A percentile compares a stretch with the other conserved stretches of the same genome.
phyloP scores from a whole-genome alignment of 2,888 invertebrate species.

The Sceliomorpha sp. region DNA sequence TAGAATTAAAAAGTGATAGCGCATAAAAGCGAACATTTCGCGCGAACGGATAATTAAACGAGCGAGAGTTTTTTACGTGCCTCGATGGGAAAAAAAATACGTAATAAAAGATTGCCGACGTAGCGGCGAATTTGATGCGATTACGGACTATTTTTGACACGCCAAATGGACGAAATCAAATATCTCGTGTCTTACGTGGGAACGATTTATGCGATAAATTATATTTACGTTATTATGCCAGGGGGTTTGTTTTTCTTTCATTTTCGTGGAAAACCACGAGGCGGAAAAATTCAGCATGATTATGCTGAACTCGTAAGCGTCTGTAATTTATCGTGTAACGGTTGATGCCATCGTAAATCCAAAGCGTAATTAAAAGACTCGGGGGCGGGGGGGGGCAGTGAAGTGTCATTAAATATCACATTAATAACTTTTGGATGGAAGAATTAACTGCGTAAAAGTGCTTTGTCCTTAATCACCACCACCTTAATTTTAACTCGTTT shows the following conservation, averaged over 20 bases:
- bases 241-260: too few relatives aligned
- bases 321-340: constrained; percentile 34
- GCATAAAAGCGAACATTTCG: constrained; percentile 60
- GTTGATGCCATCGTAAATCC: constrained; percentile 34
- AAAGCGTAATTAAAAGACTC: constrained; percentile 26
- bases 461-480: too few relatives aligned
- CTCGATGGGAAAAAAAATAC: constrained; percentile 29
- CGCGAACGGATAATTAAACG: constrained; percentile 64
- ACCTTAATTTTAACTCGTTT: too few relatives aligned
- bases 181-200: constrained; percentile 11
- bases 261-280: constrained; percentile 10
- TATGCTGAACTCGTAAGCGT: constrained; percentile 20
- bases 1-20: constrained; percentile 68
- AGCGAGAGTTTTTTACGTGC: constrained; percentile 56
- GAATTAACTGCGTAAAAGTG: too few relatives aligned
- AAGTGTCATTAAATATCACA: constrained; percentile 21
- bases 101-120: constrained; percentile 15
- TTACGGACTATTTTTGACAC: constrained; percentile 1
- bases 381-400: too few relatives aligned
- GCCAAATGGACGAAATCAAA: not conserved
- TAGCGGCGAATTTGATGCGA: constrained; percentile 13
- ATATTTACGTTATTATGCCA: constrained; percentile 12
- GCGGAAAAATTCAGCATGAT: constrained; percentile 18
- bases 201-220: constrained; percentile 20
- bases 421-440: constrained; percentile 10